Conservation (phyloP, 2,797 vertebrate species). For the Avahi laniger region DNA sequence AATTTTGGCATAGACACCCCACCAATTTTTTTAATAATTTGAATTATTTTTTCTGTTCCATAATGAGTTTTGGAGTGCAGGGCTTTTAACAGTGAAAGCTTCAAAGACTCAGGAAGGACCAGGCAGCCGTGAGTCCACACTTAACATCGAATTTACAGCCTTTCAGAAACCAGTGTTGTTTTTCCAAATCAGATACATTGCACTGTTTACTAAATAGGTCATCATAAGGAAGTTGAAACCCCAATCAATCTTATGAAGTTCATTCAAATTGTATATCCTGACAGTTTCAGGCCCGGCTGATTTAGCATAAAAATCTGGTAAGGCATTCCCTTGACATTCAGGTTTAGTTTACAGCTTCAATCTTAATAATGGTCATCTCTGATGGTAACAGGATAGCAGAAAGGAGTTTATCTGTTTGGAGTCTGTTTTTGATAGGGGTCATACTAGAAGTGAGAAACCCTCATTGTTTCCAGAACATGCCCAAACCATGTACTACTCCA, state of each 20-base stretch:
- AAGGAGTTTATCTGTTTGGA: not conserved
- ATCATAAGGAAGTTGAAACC: not conserved
- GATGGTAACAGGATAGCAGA: not conserved
- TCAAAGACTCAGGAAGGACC: not conserved
- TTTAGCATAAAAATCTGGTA: not conserved
- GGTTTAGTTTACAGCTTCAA: not conserved
- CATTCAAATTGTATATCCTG: not conserved
- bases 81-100: not conserved
- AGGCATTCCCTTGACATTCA: not conserved
- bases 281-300: not conserved
- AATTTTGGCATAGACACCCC: not conserved
- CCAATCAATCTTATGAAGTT: not conserved
- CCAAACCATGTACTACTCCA: not conserved
- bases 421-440: not conserved
- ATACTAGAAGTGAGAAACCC: not conserved
- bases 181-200: not conserved
- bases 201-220: not conserved
- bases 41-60: not conserved
- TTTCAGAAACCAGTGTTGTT: not conserved
- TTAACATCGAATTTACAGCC: not conserved
- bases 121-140: not conserved
- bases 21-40: not conserved
- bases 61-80: not conserved
- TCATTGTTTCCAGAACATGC: not conserved
- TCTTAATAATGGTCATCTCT: not conserved